Percentiles rank a stretch among this genome's conserved stretches.
These are phyloP conservation scores for Myripristis jacobus DNA, from an alignment of 2,797 vertebrate species.

Conservation along the genomic window DNA sequence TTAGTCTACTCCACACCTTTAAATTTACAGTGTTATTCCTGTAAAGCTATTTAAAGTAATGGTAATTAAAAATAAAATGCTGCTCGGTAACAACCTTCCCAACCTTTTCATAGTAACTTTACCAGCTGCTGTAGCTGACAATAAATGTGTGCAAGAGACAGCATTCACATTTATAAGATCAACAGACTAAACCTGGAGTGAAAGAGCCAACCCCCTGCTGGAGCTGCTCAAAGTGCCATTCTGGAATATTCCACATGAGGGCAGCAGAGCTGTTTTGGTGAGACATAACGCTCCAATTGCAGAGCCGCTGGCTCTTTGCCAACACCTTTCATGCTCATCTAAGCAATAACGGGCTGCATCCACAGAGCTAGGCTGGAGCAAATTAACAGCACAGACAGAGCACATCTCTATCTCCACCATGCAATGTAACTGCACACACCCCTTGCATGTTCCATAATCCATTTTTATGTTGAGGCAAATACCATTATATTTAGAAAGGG, in stretches of 20 bases:
- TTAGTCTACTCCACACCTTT: background rate
- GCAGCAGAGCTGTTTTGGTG: constrained; percentile 54
- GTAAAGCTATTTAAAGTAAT: no score
- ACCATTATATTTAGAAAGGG: no score
- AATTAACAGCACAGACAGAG: constrained; percentile 2
- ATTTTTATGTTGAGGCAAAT: background rate
- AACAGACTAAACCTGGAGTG: background rate
- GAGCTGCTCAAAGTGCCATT: constrained; percentile 12
- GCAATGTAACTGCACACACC: background rate
- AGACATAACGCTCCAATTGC: background rate
- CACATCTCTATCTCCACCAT: background rate
- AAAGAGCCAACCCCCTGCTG: background rate
- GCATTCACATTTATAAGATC: background rate
- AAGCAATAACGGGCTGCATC: constrained; percentile 31
- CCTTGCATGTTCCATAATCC: background rate
- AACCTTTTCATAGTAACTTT: background rate
- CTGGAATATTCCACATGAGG: constrained; percentile 46
- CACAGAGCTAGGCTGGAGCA: background rate
- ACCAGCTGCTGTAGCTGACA: background rate
- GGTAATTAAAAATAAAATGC: no score
- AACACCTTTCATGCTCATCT: constrained; percentile 1
- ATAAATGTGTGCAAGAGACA: background rate
- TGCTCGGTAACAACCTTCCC: no score
- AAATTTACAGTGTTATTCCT: no score
- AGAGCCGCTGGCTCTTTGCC: background rate